Evolutionary conservation across 1,140 invertebrate species (phyloP).

Genomic region (Lutraria rhynchaena): DNA sequence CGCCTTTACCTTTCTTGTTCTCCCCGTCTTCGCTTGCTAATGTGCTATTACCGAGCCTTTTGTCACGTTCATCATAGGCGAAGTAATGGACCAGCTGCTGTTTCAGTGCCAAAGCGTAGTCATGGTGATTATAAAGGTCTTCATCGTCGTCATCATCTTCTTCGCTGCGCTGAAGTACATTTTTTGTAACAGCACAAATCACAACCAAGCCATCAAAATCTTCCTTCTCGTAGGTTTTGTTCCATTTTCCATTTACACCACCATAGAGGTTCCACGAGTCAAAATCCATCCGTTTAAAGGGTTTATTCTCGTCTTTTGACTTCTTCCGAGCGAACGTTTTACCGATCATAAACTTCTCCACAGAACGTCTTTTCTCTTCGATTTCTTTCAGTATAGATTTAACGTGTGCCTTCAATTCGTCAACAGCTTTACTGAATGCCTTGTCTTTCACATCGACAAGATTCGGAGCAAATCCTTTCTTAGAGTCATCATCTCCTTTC

Average conservation of each 20-base stretch:
- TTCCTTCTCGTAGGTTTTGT: background rate
- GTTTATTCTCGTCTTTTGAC: too few species aligned
- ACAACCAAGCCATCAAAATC: slow-evolving; percentile 8
- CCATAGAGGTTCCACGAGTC: slow-evolving; percentile 6
- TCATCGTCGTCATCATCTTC: background rate
- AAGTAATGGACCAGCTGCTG: slow-evolving; percentile 17
- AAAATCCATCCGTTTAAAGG: background rate
- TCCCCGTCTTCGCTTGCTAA: background rate
- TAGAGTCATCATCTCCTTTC: too few species aligned
- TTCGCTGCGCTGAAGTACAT: background rate
- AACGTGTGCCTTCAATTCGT: background rate
- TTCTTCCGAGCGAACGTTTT: slow-evolving; percentile 4
- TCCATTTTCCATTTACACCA: slow-evolving; percentile 3
- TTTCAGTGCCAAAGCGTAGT: background rate
- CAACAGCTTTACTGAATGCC: background rate
- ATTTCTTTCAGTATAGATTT: background rate
- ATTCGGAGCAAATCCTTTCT: background rate
- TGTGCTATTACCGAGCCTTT: background rate
- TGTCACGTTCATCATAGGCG: background rate
- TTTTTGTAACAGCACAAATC: background rate
- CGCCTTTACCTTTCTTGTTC: background rate
- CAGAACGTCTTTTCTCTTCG: background rate
- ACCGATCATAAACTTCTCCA: slow-evolving; percentile 5
- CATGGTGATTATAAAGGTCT: background rate
- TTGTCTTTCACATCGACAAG: background rate